These are phyloP conservation scores for Cheilosia impressa DNA, from an alignment of 2,888 invertebrate genomes.

Conservation along the genomic window DNA sequence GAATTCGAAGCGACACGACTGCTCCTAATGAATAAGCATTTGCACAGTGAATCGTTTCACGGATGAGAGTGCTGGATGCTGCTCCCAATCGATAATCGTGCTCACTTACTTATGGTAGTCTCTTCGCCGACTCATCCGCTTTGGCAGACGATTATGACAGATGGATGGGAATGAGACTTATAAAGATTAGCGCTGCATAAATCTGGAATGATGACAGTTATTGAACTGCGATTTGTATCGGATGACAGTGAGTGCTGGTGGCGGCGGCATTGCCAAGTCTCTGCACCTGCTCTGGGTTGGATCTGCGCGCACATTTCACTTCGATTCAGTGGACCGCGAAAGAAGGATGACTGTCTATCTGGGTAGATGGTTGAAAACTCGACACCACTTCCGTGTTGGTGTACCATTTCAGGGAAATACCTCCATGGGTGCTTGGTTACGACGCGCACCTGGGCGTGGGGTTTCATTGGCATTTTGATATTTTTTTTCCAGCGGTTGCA, in stretches of 20 bases:
- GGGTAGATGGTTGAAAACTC: not conserved
- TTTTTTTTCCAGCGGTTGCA: slow-evolving; percentile 3
- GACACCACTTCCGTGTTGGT: slow-evolving; percentile 3
- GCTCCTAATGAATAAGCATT: not conserved
- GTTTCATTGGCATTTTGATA: not conserved
- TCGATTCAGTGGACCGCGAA: slow-evolving; percentile 10
- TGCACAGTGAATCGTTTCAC: not conserved
- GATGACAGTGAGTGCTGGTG: not conserved
- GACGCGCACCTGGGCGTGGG: slow-evolving; percentile 1
- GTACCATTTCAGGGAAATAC: slow-evolving; percentile 17
- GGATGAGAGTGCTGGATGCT: slow-evolving; percentile 1
- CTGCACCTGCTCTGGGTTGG: slow-evolving; percentile 4
- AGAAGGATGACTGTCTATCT: not conserved
- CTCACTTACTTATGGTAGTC: not conserved
- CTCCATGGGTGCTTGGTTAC: not conserved
- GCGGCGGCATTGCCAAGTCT: not conserved
- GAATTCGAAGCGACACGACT: not conserved
- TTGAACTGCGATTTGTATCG: slow-evolving; percentile 10
- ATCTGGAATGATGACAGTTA: slow-evolving; percentile 11
- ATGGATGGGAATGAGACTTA: not conserved
- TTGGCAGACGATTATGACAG: not conserved
- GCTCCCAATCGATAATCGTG: slow-evolving; percentile 1
- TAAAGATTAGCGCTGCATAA: slow-evolving; percentile 4
- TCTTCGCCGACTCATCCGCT: too few relatives aligned
- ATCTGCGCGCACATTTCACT: not conserved